Evolutionary conservation across 2,113 vertebrate species (phyloP).

Genomic region (Pantherophis guttatus): DNA sequence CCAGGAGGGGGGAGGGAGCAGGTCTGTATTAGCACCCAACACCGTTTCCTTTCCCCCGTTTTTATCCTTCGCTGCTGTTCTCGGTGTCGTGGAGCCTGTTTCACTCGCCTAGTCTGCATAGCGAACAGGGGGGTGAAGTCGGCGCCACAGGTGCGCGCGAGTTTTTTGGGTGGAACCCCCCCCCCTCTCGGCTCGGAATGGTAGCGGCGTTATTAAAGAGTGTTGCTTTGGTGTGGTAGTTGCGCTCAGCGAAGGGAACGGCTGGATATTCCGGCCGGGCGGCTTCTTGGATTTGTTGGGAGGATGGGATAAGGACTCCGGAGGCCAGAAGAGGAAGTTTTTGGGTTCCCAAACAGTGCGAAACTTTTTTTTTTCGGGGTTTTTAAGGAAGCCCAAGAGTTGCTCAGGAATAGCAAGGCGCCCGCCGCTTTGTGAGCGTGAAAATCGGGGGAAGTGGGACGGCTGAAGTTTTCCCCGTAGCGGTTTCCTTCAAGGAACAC

Average conservation of each 20-base stretch:
- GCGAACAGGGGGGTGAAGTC: background rate
- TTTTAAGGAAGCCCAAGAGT: background rate
- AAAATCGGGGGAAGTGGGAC: no score
- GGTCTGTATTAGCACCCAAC: constrained; percentile 35
- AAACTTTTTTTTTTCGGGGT: background rate
- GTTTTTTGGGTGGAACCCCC: background rate
- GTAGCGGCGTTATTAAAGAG: constrained; percentile 16
- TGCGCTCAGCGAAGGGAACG: background rate
- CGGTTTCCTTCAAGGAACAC: no score
- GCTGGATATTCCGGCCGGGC: background rate
- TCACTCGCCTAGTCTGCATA: background rate
- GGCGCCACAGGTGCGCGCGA: background rate
- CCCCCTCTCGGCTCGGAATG: background rate
- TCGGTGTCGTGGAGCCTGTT: background rate
- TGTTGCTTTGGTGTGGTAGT: background rate
- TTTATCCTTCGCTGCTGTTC: background rate
- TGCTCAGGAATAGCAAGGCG: background rate
- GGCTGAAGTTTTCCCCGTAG: background rate
- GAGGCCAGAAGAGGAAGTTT: background rate
- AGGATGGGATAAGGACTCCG: background rate
- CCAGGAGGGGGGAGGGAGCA: constrained; percentile 37
- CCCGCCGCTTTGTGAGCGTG: background rate
- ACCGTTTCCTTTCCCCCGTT: background rate
- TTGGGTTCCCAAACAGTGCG: background rate
- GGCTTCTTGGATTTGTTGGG: background rate